Evolutionary conservation across 2,113 vertebrate genomes (phyloP), one percentile per base, ranked within the genome.

Genomic region (Cranoglanis bouderius): DNA sequence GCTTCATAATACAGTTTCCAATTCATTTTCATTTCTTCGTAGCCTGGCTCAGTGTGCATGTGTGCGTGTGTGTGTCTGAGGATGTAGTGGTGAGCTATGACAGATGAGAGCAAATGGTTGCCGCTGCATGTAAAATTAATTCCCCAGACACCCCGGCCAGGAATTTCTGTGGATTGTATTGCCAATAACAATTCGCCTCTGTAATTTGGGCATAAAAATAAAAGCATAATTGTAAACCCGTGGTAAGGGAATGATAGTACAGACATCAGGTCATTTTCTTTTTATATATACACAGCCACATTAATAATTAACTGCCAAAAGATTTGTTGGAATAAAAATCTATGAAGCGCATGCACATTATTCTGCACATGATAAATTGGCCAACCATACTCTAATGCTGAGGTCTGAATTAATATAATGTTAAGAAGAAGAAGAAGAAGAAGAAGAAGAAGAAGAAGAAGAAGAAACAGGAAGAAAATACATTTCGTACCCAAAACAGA

Each of bases 121-220:
- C 40, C 19, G 32, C 87, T 82, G 74, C 16, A 65, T 88, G 90
- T 88, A 84, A 90, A 92, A 92, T 92, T 91, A 91, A 91, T 91
- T 91, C 86, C 89, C 65, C 72, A 12, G 82, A 74, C 87, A 72
- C 78, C 74, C 40, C 29, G 61, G 80, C 87, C 88, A 84, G 86
- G 85, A 91, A 90, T 88, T 90, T 61, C 82, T 90, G 87, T 77
- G 89, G 84, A 55, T 88, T 89, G 61, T 70, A 57, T 82, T 67
- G 83, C 83, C 88, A 92, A 90, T 82, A 90, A 89, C 84, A 61
- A 24, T 53, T 35, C 24, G 55, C 81, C 88, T 88, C 90, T 89
- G 78, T 90, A 92, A 92, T 92, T 91, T 89, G 61, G 74, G 83
- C 82, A 82, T 87, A 87, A 89, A 92, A 89, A 91, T 91, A 91